Base-by-base conservation (phyloP, 2,113 vertebrate species). In the Varanus komodoensis region DNA sequence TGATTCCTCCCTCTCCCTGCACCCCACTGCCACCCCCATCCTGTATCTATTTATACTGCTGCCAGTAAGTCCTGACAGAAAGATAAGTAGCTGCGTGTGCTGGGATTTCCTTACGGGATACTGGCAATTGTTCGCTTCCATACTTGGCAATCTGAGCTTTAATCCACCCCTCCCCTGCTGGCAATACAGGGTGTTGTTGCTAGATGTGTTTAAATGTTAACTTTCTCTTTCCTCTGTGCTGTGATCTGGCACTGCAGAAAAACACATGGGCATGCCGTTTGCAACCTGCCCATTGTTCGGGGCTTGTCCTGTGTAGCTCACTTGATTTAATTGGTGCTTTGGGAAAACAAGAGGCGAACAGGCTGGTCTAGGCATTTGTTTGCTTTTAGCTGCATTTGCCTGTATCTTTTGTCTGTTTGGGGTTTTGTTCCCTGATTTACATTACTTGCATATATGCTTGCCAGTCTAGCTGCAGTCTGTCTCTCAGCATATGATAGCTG, bases 341-440 rank as follows among this genome's bases (percentile, higher is more conserved):
- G 84, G 82, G 19, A 84, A 93, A 87, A 85, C 50, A 86, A 54
- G 32, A 89, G 48, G 4, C 6, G 52, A 29, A 11, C 88, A 64
- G 57, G 75, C 25, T 87, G 1, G 69, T 93, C 8, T 32, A 89
- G 11, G 29, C 64, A 84, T 82, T 80, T 69, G 64, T 82, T 64
- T 11, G 21, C 15, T 0, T 0, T 9, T 34, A 21, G 27, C 52
- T 61, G 69, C 4, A 3, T 0, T 0, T 8, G 23, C 89, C 8
- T 54, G 32, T 91, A 14, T 34, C 84, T 90, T 34, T 74, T 32
- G 34, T 0, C n/a, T 8, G 6, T 44, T 88, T 90, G 87, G 14
- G 2, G 87, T 93, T 93, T 91, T 91, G 23, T 17, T 87, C 11
- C 52, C 25, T 44, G 5, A 87, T 87, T 87, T 81, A 21, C 3